Conservation (phyloP, 2,797 vertebrate genomes). For the Astyanax mexicanus region DNA sequence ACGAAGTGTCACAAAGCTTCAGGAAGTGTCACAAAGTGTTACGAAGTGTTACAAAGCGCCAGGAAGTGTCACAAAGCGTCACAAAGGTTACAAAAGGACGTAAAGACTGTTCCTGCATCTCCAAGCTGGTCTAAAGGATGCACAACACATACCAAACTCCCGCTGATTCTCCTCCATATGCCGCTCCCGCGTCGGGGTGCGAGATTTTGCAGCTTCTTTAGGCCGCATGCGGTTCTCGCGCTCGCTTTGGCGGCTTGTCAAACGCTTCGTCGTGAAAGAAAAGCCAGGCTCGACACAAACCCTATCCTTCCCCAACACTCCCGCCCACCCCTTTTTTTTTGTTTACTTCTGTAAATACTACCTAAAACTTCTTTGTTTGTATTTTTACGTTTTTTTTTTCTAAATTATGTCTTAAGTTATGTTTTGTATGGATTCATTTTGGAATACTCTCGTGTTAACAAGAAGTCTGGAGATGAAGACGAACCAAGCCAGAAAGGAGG, state of each 20-base stretch:
- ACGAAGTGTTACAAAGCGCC: too few species aligned
- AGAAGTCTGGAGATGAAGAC: neutral
- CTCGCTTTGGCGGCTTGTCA: slow-evolving; percentile 36
- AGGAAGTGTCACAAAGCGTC: too few species aligned
- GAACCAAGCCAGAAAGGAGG: too few species aligned
- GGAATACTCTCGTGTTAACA: neutral
- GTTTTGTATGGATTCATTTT: slow-evolving; percentile 32
- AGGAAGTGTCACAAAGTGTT: too few species aligned
- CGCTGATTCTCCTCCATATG: slow-evolving; percentile 42
- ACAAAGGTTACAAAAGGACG: too few species aligned
- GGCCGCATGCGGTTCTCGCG: slow-evolving; percentile 45
- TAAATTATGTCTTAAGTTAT: slow-evolving; percentile 55
- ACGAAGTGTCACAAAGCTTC: too few species aligned
- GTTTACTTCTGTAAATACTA: slow-evolving; percentile 58
- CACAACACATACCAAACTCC: slow-evolving; percentile 32
- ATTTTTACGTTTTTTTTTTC: neutral
- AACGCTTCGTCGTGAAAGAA: too few species aligned
- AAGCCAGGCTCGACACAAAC: too few species aligned
- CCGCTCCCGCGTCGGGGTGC: slow-evolving; percentile 31
- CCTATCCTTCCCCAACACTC: too few species aligned
- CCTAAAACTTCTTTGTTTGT: slow-evolving; percentile 10
- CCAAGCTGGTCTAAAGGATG: slow-evolving; percentile 45
- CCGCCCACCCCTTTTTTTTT: too few species aligned
- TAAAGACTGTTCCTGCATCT: slow-evolving; percentile 37
- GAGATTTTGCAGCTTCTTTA: slow-evolving; percentile 38